Evolutionary conservation across 92 coral and sea anemone genomes (phyloP), one percentile per base, ranked within the genome.

Genomic region (Meandrina meandrites): DNA sequence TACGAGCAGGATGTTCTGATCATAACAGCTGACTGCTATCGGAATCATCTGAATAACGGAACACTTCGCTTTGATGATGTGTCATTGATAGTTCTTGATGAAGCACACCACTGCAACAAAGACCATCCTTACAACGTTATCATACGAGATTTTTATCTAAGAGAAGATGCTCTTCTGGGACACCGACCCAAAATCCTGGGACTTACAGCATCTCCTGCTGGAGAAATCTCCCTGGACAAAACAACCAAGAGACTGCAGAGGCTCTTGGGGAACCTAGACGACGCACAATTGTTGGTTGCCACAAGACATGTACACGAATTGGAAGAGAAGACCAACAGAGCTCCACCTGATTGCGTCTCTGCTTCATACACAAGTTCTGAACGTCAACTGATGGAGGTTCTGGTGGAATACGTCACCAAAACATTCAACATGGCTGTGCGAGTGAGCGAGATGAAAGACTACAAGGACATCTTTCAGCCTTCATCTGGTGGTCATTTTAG

Each of bases 111-210:
- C 72, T 97, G 99, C 74, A 92, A 91, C 88, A 97, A 95, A 48
- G 99, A 97, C 71, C 94, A 95, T 53, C 97, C 98, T 0, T 97
- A 96, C 79, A 93, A 95, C 72, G 96, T 95, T 84, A 95, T 97
- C 50, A 87, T 97, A 47, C 92, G 95, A 45, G 97, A 97, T 53
- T 94, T 94, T 87, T 97, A 95, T 87, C 91, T 95, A 21, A 84
- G 85, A 47, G 97, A 90, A 68, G 88, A 84, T 60, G 84, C 50
- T 30, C 79, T 86, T 2, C 72, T 77, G 18, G 77, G 66, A 28
- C 93, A 95, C 79, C 89, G 91, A 60, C 99, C 99, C 36, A 97
- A 93, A 82, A 78, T 97, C 51, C 90, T 97, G 22, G 97, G 99
- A 17, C 93, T 97, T 24, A 81, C 96, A 16, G 95, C 94, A 36